Evolutionary conservation across 2,888 invertebrate species (phyloP), one percentile per base, ranked within the genome.

Genomic region (Drosophila phalerata): DNA sequence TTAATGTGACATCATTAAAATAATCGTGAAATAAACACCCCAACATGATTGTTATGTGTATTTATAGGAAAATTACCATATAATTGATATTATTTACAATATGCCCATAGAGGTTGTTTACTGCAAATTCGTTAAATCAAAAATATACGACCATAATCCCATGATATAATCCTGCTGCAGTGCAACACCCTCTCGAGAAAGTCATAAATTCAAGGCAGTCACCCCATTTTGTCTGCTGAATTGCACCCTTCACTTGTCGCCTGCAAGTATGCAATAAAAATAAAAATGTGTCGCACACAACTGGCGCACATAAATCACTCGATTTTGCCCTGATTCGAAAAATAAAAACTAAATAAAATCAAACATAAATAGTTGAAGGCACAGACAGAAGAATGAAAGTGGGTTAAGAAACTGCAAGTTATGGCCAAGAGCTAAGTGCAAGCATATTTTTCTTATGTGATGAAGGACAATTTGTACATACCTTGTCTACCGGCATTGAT

Each of bases 401-500:
- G 75, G 73, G 85, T 60, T 79, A 87, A 67, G 62, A 68, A 66
- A 73, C 69, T 84, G 70, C n/a, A 62, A 58, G 32, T 37, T 25
- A 53, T 43, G 37, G 17, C 32, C 25, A 45, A 19, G 42, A 22
- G 22, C 22, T 22, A 22, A 22, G 22, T 22, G 4, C 22, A 22
- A 22, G 22, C 22, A 22, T 22, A 22, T 22, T 22, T 22, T 22
- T 49, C 11, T 19, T 19, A 48, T 40, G 13, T 30, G 34, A n/a
- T 34, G 1, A 30, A 63, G 32, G 42, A 32, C 30, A 47, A 47
- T 51, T 51, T 17, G 34, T 69, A 90, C 94, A 94, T 94, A 98
- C 98, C 97, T 97, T 97, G 95, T 97, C 98, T 93, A 97, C 96
- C 93, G 97, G 97, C 97, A 97, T 97, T 94, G 97, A 97, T 93